These are phyloP conservation scores for Deilephila porcellus DNA, from an alignment of 2,888 invertebrate genomes.

Conservation along the genomic window DNA sequence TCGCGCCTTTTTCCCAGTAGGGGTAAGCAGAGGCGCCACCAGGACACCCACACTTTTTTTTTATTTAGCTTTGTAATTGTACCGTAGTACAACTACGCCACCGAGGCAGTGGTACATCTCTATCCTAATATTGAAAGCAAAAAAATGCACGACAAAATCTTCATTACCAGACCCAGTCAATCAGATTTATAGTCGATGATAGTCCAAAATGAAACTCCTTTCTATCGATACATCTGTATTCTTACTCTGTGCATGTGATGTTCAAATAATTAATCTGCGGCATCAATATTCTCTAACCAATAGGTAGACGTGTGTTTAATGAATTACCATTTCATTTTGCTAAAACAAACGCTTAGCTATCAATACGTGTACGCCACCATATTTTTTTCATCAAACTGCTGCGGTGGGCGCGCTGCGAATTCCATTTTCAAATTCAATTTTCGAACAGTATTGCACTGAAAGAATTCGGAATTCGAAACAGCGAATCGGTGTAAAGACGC, in stretches of 20 bases:
- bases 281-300: neutral
- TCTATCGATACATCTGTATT: neutral
- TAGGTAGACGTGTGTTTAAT: neutral
- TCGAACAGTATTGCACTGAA: conserved; percentile 35
- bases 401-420: conserved; percentile 20
- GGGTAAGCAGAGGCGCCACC: no score
- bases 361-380: neutral
- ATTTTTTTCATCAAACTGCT: conserved; percentile 24
- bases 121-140: no score
- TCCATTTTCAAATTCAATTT: conserved; percentile 41
- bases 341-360: neutral
- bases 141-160: no score
- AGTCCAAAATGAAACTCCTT: no score
- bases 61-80: no score
- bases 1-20: no score
- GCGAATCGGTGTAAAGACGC: conserved; percentile 42
- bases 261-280: neutral
- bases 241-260: neutral
- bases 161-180: no score
- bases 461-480: conserved; percentile 49
- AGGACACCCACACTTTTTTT: no score
- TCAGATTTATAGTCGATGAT: no score
- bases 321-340: neutral
- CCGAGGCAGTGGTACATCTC: no score
- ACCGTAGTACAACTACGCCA: no score